Evolutionary conservation across 2,888 invertebrate species (phyloP), one percentile per base, ranked within the genome.

Genomic region (Julus scandinavius): DNA sequence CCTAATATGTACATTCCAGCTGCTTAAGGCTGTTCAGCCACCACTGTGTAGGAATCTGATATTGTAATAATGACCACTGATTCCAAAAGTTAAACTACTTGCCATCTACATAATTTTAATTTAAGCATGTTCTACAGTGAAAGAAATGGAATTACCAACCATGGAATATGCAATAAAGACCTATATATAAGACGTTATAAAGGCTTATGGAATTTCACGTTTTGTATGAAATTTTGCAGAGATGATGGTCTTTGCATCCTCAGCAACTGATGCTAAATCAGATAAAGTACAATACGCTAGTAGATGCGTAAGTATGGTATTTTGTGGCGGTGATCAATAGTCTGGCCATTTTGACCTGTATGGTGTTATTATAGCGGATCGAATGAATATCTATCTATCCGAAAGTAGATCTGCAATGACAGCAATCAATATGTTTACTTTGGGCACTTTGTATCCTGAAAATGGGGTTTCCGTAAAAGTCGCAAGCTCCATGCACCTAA

Each of bases 361-460:
- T 29, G 72, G 20, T 29, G 72, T 72, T 72, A 72, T 72, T 72
- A 72, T 72, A n/a, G 20, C 72, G 72, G 72, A 72, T 72, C 72
- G 72, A 72, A 72, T 72, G 72, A 72, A 72, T 72, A 72, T 72
- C 72, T 72, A 29, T 72, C 72, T 72, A 72, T 72, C 72, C 72
- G 72, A 72, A 72, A 72, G 29, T 6, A 72, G 72, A 72, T 72
- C 72, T 72, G 72, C 72, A 72, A 72, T 72, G 72, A 72, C 72
- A 72, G 72, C 72, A 72, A 72, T 72, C 72, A 72, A 72, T 72
- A 72, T 72, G 20, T 72, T 72, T 72, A 72, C 72, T 72, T 72
- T 72, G 72, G 72, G 72, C 72, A 72, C 72, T 72, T 72, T 72
- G 72, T 72, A 72, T 72, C 72, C 72, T 29, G 72, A 29, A 72